Evolutionary conservation across 1,140 invertebrate species (phyloP), one percentile per base, ranked within the genome.

Genomic region (Bombus cullumanus): DNA sequence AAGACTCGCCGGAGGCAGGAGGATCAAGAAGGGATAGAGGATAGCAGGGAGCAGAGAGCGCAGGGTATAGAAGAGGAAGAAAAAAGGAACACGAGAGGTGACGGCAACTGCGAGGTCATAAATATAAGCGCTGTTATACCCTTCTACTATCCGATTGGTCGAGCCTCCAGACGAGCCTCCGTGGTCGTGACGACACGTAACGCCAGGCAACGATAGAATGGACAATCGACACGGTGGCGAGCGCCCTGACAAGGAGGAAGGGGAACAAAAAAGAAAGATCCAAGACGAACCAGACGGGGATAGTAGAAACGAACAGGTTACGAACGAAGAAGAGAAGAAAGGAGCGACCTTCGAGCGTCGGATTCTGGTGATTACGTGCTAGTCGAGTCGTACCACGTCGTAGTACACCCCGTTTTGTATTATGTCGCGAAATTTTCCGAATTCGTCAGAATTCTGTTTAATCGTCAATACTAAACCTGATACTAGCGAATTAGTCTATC

Each of bases 111-210:
- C 85, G 85, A 83, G 85, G 84, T 81, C 59, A 69, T 73, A 73
- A 75, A 81, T 81, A 81, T 43, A 81, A 80, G 31, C 59, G 84
- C 43, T 68, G 69, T 68, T 75, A 34, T 81, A 5, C 84, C 82
- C 85, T 90, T 90, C 89, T 87, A 89, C 71, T 31, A 85, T 75
- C 9, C 31, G 86, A 92, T 93, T 93, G 92, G 92, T 87, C 85
- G 87, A 86, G 81, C 72, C 74, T 47, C 72, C 77, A n/a, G 91
- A 41, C 92, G 92, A 91, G 92, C 92, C 92, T 92, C 91, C 91
- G 72, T 43, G 31, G 12, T 66, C 31, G 57, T 83, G 74, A 86
- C 71, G 86, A 88, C 68, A 84, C 81, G 80, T 76, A 71, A 86
- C 66, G 81, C 34, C 72, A 15, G 37, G 39, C 57, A 41, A 72